These are phyloP conservation scores for Cyclargus thomasi DNA, from an alignment of 1,140 invertebrate species.

Conservation along the genomic window DNA sequence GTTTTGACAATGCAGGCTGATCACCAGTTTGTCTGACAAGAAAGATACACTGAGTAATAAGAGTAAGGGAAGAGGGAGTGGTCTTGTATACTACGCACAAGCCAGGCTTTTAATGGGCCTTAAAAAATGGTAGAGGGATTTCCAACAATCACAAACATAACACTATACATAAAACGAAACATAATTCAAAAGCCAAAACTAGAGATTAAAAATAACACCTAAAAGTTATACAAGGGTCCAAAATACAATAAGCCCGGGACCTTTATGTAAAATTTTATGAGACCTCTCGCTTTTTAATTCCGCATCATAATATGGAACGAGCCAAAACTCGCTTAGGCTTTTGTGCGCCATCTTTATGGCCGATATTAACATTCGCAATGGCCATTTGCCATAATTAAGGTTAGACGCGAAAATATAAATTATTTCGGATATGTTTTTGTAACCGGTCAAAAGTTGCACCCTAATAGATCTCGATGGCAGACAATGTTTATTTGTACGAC, in stretches of 20 bases:
- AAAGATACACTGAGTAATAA: no score
- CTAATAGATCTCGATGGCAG: not conserved
- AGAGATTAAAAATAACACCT: not conserved
- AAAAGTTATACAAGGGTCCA: constrained; percentile 1
- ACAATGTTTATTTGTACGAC: no score
- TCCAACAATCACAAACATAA: not conserved
- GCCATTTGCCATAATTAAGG: constrained; percentile 16
- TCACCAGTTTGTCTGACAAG: no score
- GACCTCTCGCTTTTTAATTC: constrained; percentile 15
- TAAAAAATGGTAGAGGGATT: no score
- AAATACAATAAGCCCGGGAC: constrained; percentile 6
- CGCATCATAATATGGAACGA: constrained; percentile 9
- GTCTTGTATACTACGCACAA: no score
- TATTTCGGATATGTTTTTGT: not conserved
- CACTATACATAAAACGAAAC: not conserved
- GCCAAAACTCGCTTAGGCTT: not conserved
- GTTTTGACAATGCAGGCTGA: no score
- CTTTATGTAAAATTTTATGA: constrained; percentile 16
- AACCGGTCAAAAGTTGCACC: not conserved
- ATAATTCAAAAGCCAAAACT: not conserved
- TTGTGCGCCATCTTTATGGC: constrained; percentile 13
- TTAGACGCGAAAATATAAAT: constrained; percentile 6
- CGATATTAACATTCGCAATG: constrained; percentile 16
- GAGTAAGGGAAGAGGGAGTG: no score
- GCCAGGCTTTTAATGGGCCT: no score